Conservation (phyloP, 2,797 vertebrate genomes). For the Hylomyscus alleni region DNA sequence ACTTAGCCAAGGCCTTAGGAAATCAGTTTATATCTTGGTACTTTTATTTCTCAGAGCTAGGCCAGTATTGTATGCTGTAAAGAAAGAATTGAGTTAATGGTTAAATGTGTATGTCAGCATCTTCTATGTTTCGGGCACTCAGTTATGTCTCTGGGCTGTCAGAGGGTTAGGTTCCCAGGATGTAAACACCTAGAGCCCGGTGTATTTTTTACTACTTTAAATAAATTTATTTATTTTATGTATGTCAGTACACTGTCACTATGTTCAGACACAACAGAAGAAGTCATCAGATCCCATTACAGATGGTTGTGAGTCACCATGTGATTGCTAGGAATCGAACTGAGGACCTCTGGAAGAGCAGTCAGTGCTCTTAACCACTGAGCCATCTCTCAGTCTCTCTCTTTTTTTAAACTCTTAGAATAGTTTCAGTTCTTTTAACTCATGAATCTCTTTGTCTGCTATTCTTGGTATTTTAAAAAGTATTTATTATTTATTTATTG, state of each 20-base stretch:
- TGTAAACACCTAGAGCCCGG: background rate
- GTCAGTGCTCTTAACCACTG: background rate
- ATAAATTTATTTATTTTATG: background rate
- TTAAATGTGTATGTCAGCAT: background rate
- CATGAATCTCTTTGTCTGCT: background rate
- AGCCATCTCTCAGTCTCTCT: background rate
- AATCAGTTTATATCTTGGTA: constrained; percentile 4
- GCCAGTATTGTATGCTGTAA: background rate
- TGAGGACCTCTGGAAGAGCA: background rate
- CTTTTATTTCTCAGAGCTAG: constrained; percentile 35
- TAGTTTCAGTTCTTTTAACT: background rate
- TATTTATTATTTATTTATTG: background rate
- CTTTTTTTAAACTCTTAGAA: background rate
- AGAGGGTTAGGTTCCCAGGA: background rate
- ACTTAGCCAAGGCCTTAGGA: background rate
- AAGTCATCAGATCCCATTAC: background rate
- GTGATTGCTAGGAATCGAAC: background rate
- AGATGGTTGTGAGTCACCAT: background rate
- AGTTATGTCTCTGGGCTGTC: background rate
- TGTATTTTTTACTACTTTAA: background rate
- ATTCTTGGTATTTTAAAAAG: background rate
- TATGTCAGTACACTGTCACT: background rate
- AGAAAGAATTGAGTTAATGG: background rate
- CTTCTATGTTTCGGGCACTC: background rate
- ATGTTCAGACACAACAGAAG: background rate